Conservation (phyloP, 2,113 vertebrate species). For the Sapayoa aenigma region DNA sequence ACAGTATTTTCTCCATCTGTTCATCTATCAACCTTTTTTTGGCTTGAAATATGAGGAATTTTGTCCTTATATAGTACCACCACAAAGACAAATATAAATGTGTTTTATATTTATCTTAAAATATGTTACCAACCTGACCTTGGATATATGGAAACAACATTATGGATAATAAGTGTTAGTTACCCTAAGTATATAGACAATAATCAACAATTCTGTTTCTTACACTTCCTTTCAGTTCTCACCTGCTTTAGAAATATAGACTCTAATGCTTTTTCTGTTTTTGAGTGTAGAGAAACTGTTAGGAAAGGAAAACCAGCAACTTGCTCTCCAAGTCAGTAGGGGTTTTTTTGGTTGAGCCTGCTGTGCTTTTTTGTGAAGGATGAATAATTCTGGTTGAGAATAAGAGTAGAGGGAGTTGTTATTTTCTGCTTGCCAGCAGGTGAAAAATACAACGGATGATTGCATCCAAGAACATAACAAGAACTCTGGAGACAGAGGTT, state of each 20-base stretch:
- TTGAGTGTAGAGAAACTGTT: not conserved
- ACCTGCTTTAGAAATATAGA: not conserved
- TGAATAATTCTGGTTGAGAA: slow-evolving; percentile 34
- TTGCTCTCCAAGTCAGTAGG: not conserved
- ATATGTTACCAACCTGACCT: not conserved
- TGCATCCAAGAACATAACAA: not conserved
- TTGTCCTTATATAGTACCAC: not conserved
- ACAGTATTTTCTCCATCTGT: slow-evolving; percentile 40
- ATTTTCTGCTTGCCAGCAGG: slow-evolving; percentile 9
- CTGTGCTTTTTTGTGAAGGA: not conserved
- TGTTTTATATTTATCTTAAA: not conserved
- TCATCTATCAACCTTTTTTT: slow-evolving; percentile 18
- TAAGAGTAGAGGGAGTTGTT: slow-evolving; percentile 5
- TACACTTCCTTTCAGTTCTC: not conserved
- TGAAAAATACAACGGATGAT: slow-evolving; percentile 26
- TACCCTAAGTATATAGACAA: not conserved
- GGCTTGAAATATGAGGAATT: not conserved
- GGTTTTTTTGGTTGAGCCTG: not conserved
- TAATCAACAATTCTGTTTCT: not conserved
- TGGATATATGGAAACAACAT: not conserved
- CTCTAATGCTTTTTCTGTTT: not conserved
- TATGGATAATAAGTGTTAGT: not conserved
- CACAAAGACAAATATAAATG: not conserved
- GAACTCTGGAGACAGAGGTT: slow-evolving; percentile 7
- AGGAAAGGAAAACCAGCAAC: not conserved